phyloP scores from a whole-genome alignment of 2,888 invertebrate species.

The Drosophila subquinaria region DNA sequence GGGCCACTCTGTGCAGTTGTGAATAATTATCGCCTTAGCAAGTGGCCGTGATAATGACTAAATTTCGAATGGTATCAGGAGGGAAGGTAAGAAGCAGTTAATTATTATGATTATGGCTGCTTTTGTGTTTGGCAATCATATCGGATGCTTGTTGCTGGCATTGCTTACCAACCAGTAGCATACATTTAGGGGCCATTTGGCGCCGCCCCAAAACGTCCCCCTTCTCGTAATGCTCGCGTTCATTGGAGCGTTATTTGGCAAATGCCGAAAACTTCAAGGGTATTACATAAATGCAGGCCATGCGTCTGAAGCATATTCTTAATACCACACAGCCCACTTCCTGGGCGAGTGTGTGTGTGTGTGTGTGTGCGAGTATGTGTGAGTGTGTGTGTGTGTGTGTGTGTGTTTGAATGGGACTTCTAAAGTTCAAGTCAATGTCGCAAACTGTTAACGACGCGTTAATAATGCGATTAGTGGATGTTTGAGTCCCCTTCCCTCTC shows the following conservation, averaged over 20 bases:
- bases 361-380: too few species aligned
- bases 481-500: conserved; percentile 29
- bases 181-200: conserved; percentile 36
- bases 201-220: not conserved
- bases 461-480: conserved; percentile 74
- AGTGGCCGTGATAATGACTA: conserved; percentile 67
- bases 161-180: conserved; percentile 15
- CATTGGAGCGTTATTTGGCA: conserved; percentile 52
- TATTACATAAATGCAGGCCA: conserved; percentile 61
- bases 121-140: conserved; percentile 29
- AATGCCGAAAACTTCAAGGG: conserved; percentile 54
- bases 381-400: not conserved
- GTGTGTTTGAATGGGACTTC: conserved; percentile 46
- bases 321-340: conserved; percentile 31
- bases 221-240: conserved; percentile 15
- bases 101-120: conserved; percentile 65
- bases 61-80: conserved; percentile 40
- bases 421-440: conserved; percentile 70
- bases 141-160: conserved; percentile 19
- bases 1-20: conserved; percentile 51
- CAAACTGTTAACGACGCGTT: conserved; percentile 75
- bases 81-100: conserved; percentile 56
- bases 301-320: conserved; percentile 58
- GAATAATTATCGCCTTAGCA: conserved; percentile 60
- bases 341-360: not conserved